Percentiles rank a stretch among this genome's conserved stretches.
These are phyloP conservation scores for Trichomycterus rosablanca DNA, from an alignment of 2,113 vertebrate genomes.

Conservation along the genomic window DNA sequence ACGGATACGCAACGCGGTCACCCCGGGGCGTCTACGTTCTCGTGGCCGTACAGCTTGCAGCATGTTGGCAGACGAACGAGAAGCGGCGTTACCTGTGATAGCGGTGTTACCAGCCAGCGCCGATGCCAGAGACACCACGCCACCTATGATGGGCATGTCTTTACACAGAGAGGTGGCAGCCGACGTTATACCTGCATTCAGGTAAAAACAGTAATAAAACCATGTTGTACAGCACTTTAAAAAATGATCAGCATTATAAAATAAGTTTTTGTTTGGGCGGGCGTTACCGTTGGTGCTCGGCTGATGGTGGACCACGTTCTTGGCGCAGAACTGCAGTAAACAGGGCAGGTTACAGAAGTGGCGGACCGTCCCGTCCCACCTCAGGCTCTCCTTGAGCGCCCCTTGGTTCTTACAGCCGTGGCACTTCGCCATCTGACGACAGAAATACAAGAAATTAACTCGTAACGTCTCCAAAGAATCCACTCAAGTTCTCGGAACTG, in stretches of 20 bases:
- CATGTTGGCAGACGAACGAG: too few species aligned
- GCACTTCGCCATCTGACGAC: slow-evolving; percentile 90
- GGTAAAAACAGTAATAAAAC: too few species aligned
- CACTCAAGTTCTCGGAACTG: too few species aligned
- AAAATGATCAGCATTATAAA: too few species aligned
- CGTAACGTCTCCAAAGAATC: too few species aligned
- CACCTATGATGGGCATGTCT: slow-evolving; percentile 91
- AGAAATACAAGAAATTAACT: background rate
- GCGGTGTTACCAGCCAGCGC: slow-evolving; percentile 83
- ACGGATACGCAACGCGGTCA: too few species aligned
- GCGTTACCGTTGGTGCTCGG: slow-evolving; percentile 52
- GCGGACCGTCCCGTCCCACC: slow-evolving; percentile 85
- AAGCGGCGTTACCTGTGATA: slow-evolving; percentile 75
- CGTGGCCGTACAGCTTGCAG: too few species aligned
- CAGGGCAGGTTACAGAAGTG: slow-evolving; percentile 94
- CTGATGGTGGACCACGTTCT: slow-evolving; percentile 65
- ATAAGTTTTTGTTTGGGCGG: too few species aligned
- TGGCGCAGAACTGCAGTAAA: slow-evolving; percentile 81
- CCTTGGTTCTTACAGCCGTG: slow-evolving; percentile 90
- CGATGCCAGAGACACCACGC: slow-evolving; percentile 88
- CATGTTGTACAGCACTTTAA: too few species aligned
- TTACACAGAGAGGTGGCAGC: slow-evolving; percentile 55
- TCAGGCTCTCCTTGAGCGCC: slow-evolving; percentile 84
- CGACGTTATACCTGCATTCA: slow-evolving; percentile 32
- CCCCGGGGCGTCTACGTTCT: too few species aligned